phyloP scores from a whole-genome alignment of 2,888 invertebrate species.

The Leptinotarsa peninsularis region DNA sequence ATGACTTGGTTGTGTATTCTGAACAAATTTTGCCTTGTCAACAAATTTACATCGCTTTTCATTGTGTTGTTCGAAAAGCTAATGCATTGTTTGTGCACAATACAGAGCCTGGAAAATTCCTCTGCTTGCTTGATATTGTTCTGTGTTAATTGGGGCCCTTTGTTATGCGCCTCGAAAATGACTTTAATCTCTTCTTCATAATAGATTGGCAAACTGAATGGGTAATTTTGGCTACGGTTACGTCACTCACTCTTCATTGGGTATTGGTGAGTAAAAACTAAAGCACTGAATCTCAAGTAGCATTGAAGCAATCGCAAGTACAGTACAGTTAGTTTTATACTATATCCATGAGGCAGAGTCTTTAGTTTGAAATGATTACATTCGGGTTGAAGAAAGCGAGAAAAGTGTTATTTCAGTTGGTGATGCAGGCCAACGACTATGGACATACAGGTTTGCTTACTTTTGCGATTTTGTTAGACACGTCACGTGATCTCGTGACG shows the following conservation, averaged over 20 bases:
- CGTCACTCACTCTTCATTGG: background rate
- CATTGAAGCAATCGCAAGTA: background rate
- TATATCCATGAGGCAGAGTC: background rate
- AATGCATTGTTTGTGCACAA: conserved; percentile 40
- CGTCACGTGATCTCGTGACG: too few relatives aligned
- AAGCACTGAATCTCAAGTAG: background rate
- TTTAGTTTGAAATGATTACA: background rate
- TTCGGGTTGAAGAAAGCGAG: too few relatives aligned
- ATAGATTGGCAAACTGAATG: conserved; percentile 16
- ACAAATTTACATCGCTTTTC: conserved; percentile 38
- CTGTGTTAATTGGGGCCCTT: conserved; percentile 40
- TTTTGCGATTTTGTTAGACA: too few relatives aligned
- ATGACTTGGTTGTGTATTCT: conserved; percentile 29
- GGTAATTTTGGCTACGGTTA: conserved; percentile 1
- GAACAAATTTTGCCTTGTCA: conserved; percentile 26
- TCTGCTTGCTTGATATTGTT: conserved; percentile 39
- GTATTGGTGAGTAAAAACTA: background rate
- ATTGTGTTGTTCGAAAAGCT: conserved; percentile 35
- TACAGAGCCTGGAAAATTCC: conserved; percentile 40
- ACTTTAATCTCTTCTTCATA: conserved; percentile 45
- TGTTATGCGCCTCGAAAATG: conserved; percentile 39
- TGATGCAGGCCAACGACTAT: too few relatives aligned
- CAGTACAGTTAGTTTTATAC: background rate
- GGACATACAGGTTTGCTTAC: too few relatives aligned
- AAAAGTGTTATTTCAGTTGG: too few relatives aligned